phyloP scores from a whole-genome alignment of 64 coral and sea anemone species.

The Porites lutea region DNA sequence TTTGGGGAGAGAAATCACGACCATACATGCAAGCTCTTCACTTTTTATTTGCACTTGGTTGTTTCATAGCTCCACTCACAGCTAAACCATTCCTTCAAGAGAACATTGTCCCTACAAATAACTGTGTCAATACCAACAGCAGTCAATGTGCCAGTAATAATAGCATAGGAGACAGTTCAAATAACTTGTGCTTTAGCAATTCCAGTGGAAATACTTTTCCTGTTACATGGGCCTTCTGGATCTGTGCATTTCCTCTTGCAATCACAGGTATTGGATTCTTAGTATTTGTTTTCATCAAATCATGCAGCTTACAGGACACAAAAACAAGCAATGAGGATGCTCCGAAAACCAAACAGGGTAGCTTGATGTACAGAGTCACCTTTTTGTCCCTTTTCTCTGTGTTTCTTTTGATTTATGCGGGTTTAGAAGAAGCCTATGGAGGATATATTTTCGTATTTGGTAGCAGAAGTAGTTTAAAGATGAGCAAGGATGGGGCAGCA shows the following conservation, averaged over 20 bases:
- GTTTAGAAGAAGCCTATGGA: conserved; percentile 87
- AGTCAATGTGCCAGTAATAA: no score
- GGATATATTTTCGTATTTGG: conserved; percentile 91
- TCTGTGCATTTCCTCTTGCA: conserved; percentile 58
- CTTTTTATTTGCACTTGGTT: conserved; percentile 84
- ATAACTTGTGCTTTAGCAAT: no score
- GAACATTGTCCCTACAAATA: not conserved
- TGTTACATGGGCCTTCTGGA: conserved; percentile 84
- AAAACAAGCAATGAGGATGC: not conserved
- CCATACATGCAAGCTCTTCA: conserved; percentile 90
- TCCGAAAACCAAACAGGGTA: conserved; percentile 40
- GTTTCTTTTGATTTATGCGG: conserved; percentile 93
- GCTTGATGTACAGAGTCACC: conserved; percentile 66
- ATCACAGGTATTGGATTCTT: conserved; percentile 60
- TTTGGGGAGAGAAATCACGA: conserved; percentile 78
- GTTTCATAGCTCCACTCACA: conserved; percentile 79
- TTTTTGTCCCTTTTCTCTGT: conserved; percentile 74
- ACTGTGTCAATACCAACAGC: not conserved
- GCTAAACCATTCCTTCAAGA: conserved; percentile 82
- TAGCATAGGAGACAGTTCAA: no score
- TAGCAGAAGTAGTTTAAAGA: not conserved
- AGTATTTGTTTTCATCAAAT: conserved; percentile 50
- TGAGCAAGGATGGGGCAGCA: conserved; percentile 53
- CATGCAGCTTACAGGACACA: conserved; percentile 37
- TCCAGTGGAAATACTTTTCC: conserved; percentile 26